phyloP scores from a whole-genome alignment of 2,797 vertebrate species.

The Loris lydekkerianus region DNA sequence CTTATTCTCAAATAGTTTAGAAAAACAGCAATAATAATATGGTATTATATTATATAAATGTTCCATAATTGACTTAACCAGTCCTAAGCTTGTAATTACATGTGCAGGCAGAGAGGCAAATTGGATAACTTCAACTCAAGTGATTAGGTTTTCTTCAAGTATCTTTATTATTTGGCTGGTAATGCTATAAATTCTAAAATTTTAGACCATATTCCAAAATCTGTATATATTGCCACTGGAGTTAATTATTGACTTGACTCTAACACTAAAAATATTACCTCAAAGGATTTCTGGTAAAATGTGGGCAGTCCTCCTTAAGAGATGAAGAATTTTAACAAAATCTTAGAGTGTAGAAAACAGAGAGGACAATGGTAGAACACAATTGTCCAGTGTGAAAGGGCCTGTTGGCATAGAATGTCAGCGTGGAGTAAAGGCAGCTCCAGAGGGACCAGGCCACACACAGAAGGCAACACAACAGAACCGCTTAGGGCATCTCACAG shows the following conservation, averaged over 20 bases:
- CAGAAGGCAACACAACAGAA: background rate
- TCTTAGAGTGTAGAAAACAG: conserved; percentile 29
- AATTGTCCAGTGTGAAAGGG: background rate
- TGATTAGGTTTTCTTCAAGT: conserved; percentile 52
- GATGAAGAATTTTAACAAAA: conserved; percentile 28
- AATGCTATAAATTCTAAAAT: conserved; percentile 37
- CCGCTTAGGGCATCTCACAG: background rate
- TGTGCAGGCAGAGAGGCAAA: conserved; percentile 58
- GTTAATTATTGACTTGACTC: conserved; percentile 37
- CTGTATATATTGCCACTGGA: conserved; percentile 3
- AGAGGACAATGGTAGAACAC: background rate
- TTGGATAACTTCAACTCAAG: background rate
- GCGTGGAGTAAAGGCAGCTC: conserved; percentile 24
- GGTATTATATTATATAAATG: conserved; percentile 44
- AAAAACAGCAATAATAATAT: conserved; percentile 24
- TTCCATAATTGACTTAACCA: conserved; percentile 34
- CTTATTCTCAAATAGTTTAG: conserved; percentile 58
- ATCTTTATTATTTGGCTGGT: conserved; percentile 43
- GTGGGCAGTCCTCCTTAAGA: conserved; percentile 9
- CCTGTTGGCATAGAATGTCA: background rate
- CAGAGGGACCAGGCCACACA: background rate
- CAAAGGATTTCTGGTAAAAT: conserved; percentile 45
- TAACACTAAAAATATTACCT: conserved; percentile 54
- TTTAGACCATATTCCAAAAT: conserved; percentile 50
- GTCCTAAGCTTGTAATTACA: conserved; percentile 16